Evolutionary conservation across 1,140 invertebrate genomes (phyloP).

Genomic region (Centruroides sculpturatus): DNA sequence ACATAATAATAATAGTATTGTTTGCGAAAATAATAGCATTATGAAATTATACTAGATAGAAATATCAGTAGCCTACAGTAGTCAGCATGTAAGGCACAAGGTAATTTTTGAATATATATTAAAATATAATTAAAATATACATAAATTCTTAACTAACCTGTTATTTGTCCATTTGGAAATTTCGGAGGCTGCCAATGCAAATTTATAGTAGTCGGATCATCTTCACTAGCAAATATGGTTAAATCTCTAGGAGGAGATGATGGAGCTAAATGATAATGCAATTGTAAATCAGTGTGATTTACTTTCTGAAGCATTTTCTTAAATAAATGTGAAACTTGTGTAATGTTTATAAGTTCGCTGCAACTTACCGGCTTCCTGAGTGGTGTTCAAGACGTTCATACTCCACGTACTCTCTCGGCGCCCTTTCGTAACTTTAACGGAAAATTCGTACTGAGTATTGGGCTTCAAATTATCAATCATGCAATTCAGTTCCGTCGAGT

Average conservation of each 20-base stretch:
- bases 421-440: slow-evolving; percentile 71
- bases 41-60: too few relatives aligned
- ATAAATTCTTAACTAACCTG: slow-evolving; percentile 33
- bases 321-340: neutral
- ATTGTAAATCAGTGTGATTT: neutral
- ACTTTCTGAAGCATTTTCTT: neutral
- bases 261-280: slow-evolving; percentile 26
- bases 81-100: too few relatives aligned
- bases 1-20: too few relatives aligned
- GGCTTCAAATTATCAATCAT: slow-evolving; percentile 86
- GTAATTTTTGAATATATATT: too few relatives aligned
- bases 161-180: slow-evolving; percentile 68
- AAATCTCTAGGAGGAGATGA: slow-evolving; percentile 58
- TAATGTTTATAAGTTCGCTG: neutral
- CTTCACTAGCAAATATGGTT: slow-evolving; percentile 51
- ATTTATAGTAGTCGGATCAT: slow-evolving; percentile 47
- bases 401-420: slow-evolving; percentile 78
- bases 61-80: too few relatives aligned
- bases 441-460: slow-evolving; percentile 89
- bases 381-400: slow-evolving; percentile 79
- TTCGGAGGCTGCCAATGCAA: slow-evolving; percentile 83
- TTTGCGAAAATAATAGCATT: too few relatives aligned
- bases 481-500: slow-evolving; percentile 82
- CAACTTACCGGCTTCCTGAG: slow-evolving; percentile 49
- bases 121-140: too few relatives aligned